Base-by-base conservation (phyloP, 2,113 vertebrate genomes). In the Coreoperca whiteheadi region DNA sequence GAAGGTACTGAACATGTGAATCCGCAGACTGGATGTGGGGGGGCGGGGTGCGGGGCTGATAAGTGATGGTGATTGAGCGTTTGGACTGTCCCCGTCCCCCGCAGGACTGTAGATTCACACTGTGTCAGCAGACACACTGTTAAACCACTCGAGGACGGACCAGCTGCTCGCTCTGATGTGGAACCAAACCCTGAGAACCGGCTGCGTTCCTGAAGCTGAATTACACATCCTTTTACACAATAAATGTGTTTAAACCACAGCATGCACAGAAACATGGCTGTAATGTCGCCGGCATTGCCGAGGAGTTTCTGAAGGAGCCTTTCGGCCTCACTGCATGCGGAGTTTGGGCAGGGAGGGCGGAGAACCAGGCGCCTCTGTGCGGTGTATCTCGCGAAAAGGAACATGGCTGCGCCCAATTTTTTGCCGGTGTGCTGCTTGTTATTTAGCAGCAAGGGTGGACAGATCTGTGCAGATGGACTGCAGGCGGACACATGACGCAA, bases 11-110 rank as follows among this genome's bases (percentile, higher is more conserved):
- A 50, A 39, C 30, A 53, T 54, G 46, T 79, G 56, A 41, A 25
- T 48, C 65, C 61, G 56, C 57, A 25, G 53, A 60, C 28, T 8
- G 37, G 25, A 78, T 0, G 37, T 39, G 14, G 8, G 41, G 25
- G 11, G 4, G 8, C 4, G 43, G 4, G 21, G 18, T 46, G 16
- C 66, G 66, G 83, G 77, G 21, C 34, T 25, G 74, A 69, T 78
- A 78, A 82, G 69, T 78, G 79, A 82, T 28, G 63, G 72, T 75
- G 83, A 85, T 48, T 69, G 77, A 81, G 28, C 66, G 67, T 77
- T 81, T 86, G 78, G 73, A 67, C 61, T 32, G 9, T 8, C 15
- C 48, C 37, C 10, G 57, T 80, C 83, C 71, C 84, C 84, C 14
- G 21, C 37, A 82, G 84, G 74, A 78, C 61, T 8, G 8, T 18